These are phyloP conservation scores for Ischnus inquisitorius DNA, from an alignment of 2,888 invertebrate genomes.

Conservation along the genomic window DNA sequence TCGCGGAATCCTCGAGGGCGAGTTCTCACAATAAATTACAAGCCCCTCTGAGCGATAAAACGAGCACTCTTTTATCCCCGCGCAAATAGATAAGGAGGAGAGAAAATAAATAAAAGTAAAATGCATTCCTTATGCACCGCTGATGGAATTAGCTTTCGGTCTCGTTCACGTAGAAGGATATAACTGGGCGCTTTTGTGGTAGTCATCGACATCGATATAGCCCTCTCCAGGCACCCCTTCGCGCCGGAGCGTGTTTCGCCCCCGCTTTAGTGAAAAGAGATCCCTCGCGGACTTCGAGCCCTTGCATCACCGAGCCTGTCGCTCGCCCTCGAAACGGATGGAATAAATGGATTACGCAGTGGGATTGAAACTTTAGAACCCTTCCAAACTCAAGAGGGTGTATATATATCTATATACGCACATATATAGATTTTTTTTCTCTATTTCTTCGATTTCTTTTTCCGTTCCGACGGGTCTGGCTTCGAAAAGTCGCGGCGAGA, in stretches of 20 bases:
- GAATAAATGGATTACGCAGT: conserved; percentile 69
- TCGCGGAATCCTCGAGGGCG: conserved; percentile 17
- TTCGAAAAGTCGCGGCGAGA: conserved; percentile 17
- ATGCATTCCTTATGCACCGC: conserved; percentile 16
- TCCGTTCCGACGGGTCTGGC: conserved; percentile 22
- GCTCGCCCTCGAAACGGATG: conserved; percentile 59
- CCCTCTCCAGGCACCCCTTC: conserved; percentile 17
- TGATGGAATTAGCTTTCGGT: conserved; percentile 20
- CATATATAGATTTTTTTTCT: conserved; percentile 29
- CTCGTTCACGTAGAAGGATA: conserved; percentile 1
- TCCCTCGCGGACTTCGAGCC: conserved; percentile 43
- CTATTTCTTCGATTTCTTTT: conserved; percentile 32
- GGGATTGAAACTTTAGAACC: conserved; percentile 68
- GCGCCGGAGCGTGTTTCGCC: conserved; percentile 44
- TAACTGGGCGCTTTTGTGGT: conserved; percentile 34
- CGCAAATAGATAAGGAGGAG: too few relatives aligned
- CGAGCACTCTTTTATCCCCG: conserved; percentile 8
- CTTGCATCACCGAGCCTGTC: conserved; percentile 25
- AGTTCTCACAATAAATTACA: conserved; percentile 60
- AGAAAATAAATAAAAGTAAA: neutral
- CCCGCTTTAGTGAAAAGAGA: conserved; percentile 55
- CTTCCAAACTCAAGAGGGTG: conserved; percentile 40
- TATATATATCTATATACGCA: neutral
- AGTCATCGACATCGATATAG: conserved; percentile 33
- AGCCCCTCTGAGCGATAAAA: neutral